Evolutionary conservation across 2,113 vertebrate genomes (phyloP), one percentile per base, ranked within the genome.

Genomic region (Dipodomys spectabilis): DNA sequence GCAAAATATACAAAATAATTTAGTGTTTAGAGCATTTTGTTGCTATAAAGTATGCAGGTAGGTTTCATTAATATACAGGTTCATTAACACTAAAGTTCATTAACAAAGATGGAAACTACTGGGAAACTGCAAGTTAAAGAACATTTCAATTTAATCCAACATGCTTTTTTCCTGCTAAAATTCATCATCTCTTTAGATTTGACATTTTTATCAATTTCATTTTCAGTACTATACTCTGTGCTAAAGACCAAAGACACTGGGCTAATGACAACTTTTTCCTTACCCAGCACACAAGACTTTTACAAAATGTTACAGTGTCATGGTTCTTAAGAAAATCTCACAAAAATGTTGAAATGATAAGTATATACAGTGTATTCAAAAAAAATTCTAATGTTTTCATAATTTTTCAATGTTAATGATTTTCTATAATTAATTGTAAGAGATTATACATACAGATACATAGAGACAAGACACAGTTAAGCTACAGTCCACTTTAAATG

Each of bases 341-440:
- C 16, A 73, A 68, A 93, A 91, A 77, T 64, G 8, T 2, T 82
- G 32, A 88, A 72, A 82, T 32, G 39, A 75, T 72, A 77, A 35
- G 67, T 62, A 77, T 44, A 68, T 68, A 2, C 49, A 11, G 49
- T 9, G 8, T 12, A 49, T 49, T 49, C 39, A 39, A 75, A 77
- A 72, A 91, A 94, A 78, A 72, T 82, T 88, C 11, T 73, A 88
- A 27, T 3, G 60, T 72, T 92, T 71, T 83, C 45, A 64, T 65
- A 71, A 45, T 82, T 93, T 95, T 87, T 75, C 45, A 90, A 69
- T 35, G 28, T 4, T 45, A 93, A 68, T 19, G 6, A 85, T 88
- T 85, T 95, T 75, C 74, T 84, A 6, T 72, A 67, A 88, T 28
- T 81, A 19, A 67, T 75, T 93, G 90, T 84, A 87, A 84, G 78